Conservation (phyloP, 2,888 invertebrate species). For the Heteromyza rotundicornis region DNA sequence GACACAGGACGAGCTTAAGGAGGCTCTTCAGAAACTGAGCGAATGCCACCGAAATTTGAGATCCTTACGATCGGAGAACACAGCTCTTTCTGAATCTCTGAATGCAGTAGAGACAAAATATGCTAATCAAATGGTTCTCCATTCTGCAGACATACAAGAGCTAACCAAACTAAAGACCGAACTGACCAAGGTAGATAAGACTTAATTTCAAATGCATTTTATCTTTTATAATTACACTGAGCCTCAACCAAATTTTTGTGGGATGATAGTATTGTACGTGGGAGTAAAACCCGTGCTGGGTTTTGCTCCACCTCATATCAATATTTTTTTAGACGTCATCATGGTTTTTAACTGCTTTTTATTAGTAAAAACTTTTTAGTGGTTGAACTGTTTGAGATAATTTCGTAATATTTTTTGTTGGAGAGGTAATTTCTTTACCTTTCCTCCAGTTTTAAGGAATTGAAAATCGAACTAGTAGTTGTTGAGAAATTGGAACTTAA, state of each 20-base stretch:
- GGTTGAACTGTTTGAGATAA: too few relatives aligned
- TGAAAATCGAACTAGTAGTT: too few relatives aligned
- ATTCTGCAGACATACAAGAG: constrained; percentile 76
- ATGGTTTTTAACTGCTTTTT: neutral
- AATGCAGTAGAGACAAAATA: constrained; percentile 80
- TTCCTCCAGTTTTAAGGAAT: too few relatives aligned
- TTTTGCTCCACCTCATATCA: too few relatives aligned
- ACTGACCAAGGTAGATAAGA: constrained; percentile 61
- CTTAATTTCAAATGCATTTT: too few relatives aligned
- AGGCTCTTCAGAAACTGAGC: constrained; percentile 66
- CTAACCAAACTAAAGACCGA: constrained; percentile 74
- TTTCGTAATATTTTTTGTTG: too few relatives aligned
- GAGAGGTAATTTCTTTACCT: too few relatives aligned
- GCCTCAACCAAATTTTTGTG: too few relatives aligned
- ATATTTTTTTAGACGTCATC: neutral
- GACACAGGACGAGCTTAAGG: constrained; percentile 70
- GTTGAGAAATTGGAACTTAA: too few relatives aligned
- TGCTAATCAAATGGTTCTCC: constrained; percentile 78
- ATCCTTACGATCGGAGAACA: constrained; percentile 69
- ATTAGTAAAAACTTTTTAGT: too few relatives aligned
- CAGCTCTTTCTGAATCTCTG: constrained; percentile 68
- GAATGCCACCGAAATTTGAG: constrained; percentile 71
- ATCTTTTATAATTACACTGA: neutral
- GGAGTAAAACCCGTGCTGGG: too few relatives aligned
- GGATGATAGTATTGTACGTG: too few relatives aligned